These are phyloP conservation scores for Cheirogaleus medius DNA, from an alignment of 2,113 vertebrate species.

Conservation along the genomic window DNA sequence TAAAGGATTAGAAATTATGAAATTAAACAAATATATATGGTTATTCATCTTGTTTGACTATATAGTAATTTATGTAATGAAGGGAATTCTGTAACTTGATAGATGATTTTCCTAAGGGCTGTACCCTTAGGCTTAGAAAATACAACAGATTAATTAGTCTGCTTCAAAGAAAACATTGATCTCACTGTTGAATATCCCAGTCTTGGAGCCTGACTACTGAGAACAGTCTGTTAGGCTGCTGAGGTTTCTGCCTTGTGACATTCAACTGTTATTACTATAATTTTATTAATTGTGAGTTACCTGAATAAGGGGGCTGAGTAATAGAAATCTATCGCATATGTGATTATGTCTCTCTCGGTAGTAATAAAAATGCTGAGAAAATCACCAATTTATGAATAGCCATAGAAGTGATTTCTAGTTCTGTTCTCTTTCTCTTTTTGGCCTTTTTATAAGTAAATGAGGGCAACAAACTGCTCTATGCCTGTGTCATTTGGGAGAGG, in stretches of 20 bases:
- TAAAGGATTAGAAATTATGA: neutral
- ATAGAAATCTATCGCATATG: neutral
- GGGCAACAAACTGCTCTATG: neutral
- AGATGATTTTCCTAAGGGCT: neutral
- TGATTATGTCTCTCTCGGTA: neutral
- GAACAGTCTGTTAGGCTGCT: neutral
- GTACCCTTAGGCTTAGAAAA: neutral
- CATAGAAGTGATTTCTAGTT: neutral
- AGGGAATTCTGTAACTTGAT: neutral
- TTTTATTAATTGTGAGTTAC: neutral
- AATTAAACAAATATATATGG: neutral
- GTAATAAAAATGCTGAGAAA: conserved; percentile 21
- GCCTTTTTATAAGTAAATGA: neutral
- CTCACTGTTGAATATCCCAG: neutral
- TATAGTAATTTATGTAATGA: neutral
- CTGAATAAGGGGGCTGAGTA: neutral
- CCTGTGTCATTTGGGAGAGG: neutral
- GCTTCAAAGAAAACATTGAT: conserved; percentile 28
- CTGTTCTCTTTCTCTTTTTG: neutral
- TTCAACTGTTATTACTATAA: neutral
- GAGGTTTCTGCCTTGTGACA: neutral
- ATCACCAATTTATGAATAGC: neutral
- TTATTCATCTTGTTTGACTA: neutral
- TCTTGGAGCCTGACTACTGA: neutral
- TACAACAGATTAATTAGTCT: neutral